A percentile compares a stretch with the other conserved stretches of the same genome.
Conservation (phyloP, 2,797 vertebrate genomes). For the Hydrocynus forskahlii region DNA sequence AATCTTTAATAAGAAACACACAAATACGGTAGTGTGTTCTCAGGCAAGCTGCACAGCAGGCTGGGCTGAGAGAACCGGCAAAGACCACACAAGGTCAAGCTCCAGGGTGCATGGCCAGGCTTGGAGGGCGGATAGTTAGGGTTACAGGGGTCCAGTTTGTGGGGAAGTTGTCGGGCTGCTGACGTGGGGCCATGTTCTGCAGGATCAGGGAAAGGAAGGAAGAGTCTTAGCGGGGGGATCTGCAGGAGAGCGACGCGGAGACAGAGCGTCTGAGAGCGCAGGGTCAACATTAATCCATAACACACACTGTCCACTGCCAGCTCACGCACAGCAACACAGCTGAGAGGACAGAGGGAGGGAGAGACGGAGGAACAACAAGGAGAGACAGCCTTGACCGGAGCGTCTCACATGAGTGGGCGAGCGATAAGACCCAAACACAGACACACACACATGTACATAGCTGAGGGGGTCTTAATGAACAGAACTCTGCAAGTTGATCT, state of each 20-base stretch:
- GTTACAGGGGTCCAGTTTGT: conserved; percentile 24
- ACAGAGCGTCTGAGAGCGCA: conserved; percentile 33
- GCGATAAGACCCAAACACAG: conserved; percentile 39
- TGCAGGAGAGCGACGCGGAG: conserved; percentile 43
- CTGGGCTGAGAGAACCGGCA: neutral
- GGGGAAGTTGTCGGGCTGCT: conserved; percentile 10
- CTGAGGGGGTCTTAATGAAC: conserved; percentile 63
- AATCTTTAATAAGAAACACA: conserved; percentile 24
- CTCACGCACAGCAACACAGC: conserved; percentile 52
- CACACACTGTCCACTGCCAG: conserved; percentile 44
- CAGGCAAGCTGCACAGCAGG: neutral
- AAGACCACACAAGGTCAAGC: conserved; percentile 41
- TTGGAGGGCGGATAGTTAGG: neutral
- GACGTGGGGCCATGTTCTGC: conserved; percentile 31
- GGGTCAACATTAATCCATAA: conserved; percentile 48
- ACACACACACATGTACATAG: conserved; percentile 31
- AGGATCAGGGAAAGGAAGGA: conserved; percentile 55
- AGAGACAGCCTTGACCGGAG: conserved; percentile 47
- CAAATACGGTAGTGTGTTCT: conserved; percentile 14
- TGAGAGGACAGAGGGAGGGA: conserved; percentile 38
- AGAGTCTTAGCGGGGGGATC: conserved; percentile 50
- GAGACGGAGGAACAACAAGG: conserved; percentile 8
- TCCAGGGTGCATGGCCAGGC: neutral
- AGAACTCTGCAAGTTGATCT: conserved; percentile 65
- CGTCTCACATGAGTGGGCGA: conserved; percentile 28